These are phyloP conservation scores for Cerastis rubricosa DNA, from an alignment of 2,888 invertebrate species.

Conservation along the genomic window DNA sequence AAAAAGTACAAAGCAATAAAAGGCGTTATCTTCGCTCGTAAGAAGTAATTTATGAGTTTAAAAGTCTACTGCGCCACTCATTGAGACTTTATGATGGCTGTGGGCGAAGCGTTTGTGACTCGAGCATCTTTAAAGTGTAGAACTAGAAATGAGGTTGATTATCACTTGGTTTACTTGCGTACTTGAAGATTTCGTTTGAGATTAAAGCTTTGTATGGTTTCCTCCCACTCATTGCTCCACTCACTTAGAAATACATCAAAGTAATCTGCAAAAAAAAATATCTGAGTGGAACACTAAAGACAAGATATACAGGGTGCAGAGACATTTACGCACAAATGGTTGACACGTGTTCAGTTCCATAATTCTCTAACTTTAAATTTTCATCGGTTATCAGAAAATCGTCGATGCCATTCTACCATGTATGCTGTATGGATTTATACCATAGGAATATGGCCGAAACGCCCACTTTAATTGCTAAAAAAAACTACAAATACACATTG, in stretches of 20 bases:
- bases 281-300: background rate
- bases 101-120: conserved; percentile 54
- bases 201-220: background rate
- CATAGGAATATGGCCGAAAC: no score
- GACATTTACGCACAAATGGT: background rate
- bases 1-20: conserved; percentile 59
- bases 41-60: conserved; percentile 64
- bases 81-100: conserved; percentile 55
- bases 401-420: no score
- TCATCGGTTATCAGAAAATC: background rate
- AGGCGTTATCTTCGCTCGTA: conserved; percentile 61
- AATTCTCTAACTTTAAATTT: no score
- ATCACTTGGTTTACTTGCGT: conserved; percentile 6
- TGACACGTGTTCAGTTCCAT: background rate
- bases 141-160: conserved; percentile 39
- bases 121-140: conserved; percentile 39
- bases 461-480: no score
- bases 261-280: background rate
- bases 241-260: background rate
- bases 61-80: conserved; percentile 58
- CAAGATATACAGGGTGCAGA: background rate
- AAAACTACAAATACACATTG: no score
- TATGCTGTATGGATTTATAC: no score
- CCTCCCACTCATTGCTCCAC: no score
- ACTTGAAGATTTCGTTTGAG: background rate